phyloP scores from a whole-genome alignment of 2,888 invertebrate genomes.

The Nomada ferruginata region DNA sequence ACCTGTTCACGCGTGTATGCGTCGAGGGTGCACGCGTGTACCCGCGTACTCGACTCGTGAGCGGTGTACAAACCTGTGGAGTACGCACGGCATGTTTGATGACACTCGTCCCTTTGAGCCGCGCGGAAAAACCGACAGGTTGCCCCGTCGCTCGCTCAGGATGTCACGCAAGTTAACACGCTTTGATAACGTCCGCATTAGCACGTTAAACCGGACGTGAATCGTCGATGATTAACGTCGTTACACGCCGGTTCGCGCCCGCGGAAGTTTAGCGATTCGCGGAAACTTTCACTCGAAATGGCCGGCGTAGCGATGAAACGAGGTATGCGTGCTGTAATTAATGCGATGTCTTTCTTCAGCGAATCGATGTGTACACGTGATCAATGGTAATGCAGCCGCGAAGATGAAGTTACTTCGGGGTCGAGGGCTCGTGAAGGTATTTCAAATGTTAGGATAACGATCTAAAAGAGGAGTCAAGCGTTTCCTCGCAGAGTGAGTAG shows the following conservation, averaged over 20 bases:
- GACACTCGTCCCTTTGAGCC: conserved; percentile 54
- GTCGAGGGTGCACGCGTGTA: conserved; percentile 42
- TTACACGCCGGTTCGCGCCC: conserved; percentile 21
- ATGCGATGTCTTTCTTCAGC: neutral
- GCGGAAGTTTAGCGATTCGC: conserved; percentile 32
- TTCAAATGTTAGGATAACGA: neutral
- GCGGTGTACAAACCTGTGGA: conserved; percentile 48
- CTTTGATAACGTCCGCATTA: conserved; percentile 56
- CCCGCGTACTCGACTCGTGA: conserved; percentile 53
- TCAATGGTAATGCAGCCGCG: neutral
- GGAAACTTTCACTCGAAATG: conserved; percentile 49
- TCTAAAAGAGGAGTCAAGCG: too few relatives aligned
- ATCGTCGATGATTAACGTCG: conserved; percentile 49
- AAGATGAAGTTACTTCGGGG: neutral
- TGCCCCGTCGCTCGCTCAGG: conserved; percentile 49
- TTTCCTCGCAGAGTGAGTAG: too few relatives aligned
- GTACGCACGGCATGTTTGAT: conserved; percentile 58
- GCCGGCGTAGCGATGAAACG: conserved; percentile 12
- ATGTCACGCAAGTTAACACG: conserved; percentile 58
- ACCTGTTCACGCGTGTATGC: conserved; percentile 32
- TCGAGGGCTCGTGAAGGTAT: neutral
- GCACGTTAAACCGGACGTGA: conserved; percentile 49
- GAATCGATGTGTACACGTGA: neutral
- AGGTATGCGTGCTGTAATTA: conserved; percentile 13
- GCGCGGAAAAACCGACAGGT: conserved; percentile 39